Percentiles rank a stretch among this genome's conserved stretches.
Conservation (phyloP, 2,888 invertebrate genomes). For the Agonopterix arenella region DNA sequence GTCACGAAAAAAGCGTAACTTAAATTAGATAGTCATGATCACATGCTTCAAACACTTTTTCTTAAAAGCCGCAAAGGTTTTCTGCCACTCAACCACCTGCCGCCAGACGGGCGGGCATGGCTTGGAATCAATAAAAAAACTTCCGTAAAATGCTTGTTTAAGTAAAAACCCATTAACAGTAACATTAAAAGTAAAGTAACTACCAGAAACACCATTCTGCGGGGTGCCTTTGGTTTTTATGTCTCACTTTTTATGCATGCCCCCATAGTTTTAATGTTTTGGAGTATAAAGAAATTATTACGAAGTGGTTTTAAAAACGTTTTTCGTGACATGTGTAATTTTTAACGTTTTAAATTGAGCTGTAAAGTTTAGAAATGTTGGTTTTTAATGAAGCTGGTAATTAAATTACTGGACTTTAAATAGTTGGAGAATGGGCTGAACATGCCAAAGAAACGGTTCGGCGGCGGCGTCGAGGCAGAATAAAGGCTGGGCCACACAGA, state of each 20-base stretch:
- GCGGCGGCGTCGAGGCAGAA: too few species aligned
- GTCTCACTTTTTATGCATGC: slow-evolving; percentile 8
- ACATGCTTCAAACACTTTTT: slow-evolving; percentile 15
- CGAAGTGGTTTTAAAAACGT: neutral
- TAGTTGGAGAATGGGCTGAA: too few species aligned
- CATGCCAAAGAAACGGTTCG: too few species aligned
- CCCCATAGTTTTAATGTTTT: slow-evolving; percentile 4
- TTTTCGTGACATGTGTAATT: slow-evolving; percentile 3
- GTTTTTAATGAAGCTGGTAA: too few species aligned
- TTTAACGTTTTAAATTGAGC: slow-evolving; percentile 8
- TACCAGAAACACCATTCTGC: slow-evolving; percentile 31
- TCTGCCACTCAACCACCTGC: slow-evolving; percentile 28
- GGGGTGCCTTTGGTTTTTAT: slow-evolving; percentile 9
- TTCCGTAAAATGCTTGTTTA: slow-evolving; percentile 38
- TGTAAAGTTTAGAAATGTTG: slow-evolving; percentile 4
- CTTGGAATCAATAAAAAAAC: slow-evolving; percentile 41
- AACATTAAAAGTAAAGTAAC: slow-evolving; percentile 38
- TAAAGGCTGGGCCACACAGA: too few species aligned
- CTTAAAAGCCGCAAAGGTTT: slow-evolving; percentile 14
- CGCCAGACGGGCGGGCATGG: slow-evolving; percentile 20
- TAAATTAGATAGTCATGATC: slow-evolving; percentile 37
- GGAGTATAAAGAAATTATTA: slow-evolving; percentile 7
- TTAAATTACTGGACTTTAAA: too few species aligned
- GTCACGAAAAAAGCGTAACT: slow-evolving; percentile 28
- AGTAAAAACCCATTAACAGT: slow-evolving; percentile 57